Base-by-base conservation (phyloP, 1,140 invertebrate species). In the Drosophila parvula region DNA sequence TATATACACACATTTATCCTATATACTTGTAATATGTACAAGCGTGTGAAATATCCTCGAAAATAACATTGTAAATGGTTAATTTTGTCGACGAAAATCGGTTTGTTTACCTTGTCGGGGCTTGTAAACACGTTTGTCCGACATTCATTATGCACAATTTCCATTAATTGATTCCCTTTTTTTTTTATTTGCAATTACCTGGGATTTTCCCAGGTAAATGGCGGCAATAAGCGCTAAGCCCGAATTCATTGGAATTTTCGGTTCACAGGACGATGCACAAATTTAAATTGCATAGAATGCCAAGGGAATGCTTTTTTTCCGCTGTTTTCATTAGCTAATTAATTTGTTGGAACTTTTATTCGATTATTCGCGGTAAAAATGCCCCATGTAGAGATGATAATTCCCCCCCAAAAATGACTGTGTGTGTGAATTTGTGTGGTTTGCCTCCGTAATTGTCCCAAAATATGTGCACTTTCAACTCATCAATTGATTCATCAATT, bases 121-220 rank as follows among this genome's bases (percentile, higher is more conserved):
- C 43, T 56, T 79, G 78, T 69, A 79, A 79, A 79, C 77, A 79
- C 63, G 59, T 79, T 36, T 47, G 62, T 48, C 28, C 47, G 38
- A 60, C 77, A 73, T 78, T 78, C 68, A 78, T 78, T 78, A 65
- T 65, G 59, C 74, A 65, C 41, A 41, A 56, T 78, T 73, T 44
- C 56, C 58, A 64, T 80, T 74, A 74, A 74, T 74, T 74, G 58
- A 61, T 47, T 79, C 59, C 47, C 32, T 51, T 56, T 69, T 36
- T n/a, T n/a, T n/a, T n/a, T n/a, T n/a, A n/a, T n/a, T 53, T 34
- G 18, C 67, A 69, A 56, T 70, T 70, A 70, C 32, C 38, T 10
- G 36, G 41, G 65, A 51, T 68, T 67, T 68, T 68, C 45, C 45
- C 65, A 50, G 62, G 28, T 36, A 68, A 68, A 43, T 34, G 65